Percentiles rank a stretch among this genome's conserved stretches.
These are phyloP conservation scores for Danaus melanippus DNA, from an alignment of 1,140 invertebrate species.

Conservation along the genomic window DNA sequence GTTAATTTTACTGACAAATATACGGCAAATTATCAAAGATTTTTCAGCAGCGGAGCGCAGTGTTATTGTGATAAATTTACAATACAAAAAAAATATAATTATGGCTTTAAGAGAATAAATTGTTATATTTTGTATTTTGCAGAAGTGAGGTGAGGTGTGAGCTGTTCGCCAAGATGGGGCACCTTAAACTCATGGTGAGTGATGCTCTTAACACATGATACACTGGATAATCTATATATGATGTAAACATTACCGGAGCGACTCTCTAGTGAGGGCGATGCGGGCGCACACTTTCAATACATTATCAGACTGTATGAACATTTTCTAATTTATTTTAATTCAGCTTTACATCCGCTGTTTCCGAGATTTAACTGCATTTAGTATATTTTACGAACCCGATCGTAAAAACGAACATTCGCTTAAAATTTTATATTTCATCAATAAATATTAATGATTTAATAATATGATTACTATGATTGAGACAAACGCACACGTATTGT, in stretches of 20 bases:
- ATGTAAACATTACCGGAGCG: no score
- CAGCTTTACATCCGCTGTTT: no score
- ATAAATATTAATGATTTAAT: no score
- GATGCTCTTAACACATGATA: not conserved
- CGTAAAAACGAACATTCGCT: no score
- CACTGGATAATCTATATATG: no score
- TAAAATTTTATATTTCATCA: no score
- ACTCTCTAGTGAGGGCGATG: not conserved
- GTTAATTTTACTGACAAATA: slow-evolving; percentile 2
- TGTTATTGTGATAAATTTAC: slow-evolving; percentile 10
- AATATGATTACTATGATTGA: no score
- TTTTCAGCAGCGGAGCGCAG: slow-evolving; percentile 12
- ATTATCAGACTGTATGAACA: not conserved
- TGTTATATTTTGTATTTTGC: slow-evolving; percentile 8
- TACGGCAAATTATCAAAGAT: slow-evolving; percentile 8
- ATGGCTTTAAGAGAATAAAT: not conserved
- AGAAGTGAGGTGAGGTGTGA: slow-evolving; percentile 7
- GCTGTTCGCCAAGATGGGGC: slow-evolving; percentile 6
- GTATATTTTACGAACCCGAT: no score
- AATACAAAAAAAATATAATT: slow-evolving; percentile 7
- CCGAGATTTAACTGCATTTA: no score
- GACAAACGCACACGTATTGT: no score
- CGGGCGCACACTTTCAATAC: slow-evolving; percentile 6
- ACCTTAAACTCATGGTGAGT: slow-evolving; percentile 10
- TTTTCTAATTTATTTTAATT: no score